Conservation (phyloP, 2,888 invertebrate species). For the Plutella xylostella region DNA sequence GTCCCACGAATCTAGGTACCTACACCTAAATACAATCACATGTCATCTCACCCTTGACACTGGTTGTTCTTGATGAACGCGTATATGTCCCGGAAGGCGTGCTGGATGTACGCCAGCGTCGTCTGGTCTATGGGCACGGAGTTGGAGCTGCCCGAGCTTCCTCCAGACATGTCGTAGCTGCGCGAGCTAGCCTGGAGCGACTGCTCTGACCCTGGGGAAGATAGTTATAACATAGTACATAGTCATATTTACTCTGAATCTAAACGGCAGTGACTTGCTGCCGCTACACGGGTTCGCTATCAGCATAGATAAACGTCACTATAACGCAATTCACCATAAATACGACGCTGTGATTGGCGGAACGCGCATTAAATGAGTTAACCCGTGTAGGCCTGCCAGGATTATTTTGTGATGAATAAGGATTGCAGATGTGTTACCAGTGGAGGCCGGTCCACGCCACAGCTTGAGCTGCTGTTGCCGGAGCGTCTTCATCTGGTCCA, state of each 20-base stretch:
- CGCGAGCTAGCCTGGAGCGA: slow-evolving; percentile 47
- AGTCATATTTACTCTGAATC: no score
- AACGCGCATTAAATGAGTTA: no score
- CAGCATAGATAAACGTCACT: no score
- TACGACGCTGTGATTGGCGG: no score
- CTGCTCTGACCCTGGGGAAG: slow-evolving; percentile 45
- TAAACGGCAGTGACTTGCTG: no score
- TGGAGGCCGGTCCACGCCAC: slow-evolving; percentile 45
- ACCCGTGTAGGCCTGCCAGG: no score
- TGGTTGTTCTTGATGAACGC: slow-evolving; percentile 59
- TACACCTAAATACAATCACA: no score
- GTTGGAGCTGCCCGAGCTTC: slow-evolving; percentile 46
- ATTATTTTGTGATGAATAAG: no score
- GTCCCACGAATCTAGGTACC: no score
- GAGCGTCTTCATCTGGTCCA: slow-evolving; percentile 69
- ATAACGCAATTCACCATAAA: no score
- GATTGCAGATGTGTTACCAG: slow-evolving; percentile 33
- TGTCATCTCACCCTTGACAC: slow-evolving; percentile 53
- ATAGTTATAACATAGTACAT: no score
- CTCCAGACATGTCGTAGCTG: slow-evolving; percentile 42
- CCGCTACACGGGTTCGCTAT: no score
- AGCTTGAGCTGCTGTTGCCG: slow-evolving; percentile 52
- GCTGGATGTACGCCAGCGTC: slow-evolving; percentile 58
- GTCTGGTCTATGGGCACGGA: slow-evolving; percentile 58
- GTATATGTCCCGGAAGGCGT: slow-evolving; percentile 59